phyloP scores from a whole-genome alignment of 2,888 invertebrate species.

The Piscicola geometra region DNA sequence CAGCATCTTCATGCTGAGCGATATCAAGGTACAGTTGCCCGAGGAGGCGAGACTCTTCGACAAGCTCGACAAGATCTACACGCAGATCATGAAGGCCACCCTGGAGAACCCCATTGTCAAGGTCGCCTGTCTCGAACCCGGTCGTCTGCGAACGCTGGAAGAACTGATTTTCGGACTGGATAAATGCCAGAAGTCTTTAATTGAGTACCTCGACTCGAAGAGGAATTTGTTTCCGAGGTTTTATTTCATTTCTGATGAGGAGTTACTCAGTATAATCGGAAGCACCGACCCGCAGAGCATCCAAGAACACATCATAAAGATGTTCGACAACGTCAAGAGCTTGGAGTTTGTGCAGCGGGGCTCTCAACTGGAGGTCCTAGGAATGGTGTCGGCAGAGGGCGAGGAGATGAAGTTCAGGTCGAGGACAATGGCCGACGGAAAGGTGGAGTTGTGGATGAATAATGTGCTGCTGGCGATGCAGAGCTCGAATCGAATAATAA shows the following conservation, averaged over 20 bases:
- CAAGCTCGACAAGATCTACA: slow-evolving; percentile 75
- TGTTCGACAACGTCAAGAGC: slow-evolving; percentile 83
- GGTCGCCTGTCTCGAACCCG: slow-evolving; percentile 70
- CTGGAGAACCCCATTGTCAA: slow-evolving; percentile 75
- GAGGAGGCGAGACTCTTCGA: slow-evolving; percentile 87
- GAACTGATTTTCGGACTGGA: slow-evolving; percentile 66
- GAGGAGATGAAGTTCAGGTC: slow-evolving; percentile 78
- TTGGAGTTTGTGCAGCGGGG: slow-evolving; percentile 65
- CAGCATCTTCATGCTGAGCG: slow-evolving; percentile 83
- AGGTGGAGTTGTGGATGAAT: slow-evolving; percentile 90
- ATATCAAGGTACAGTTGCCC: slow-evolving; percentile 77
- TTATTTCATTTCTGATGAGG: slow-evolving; percentile 89
- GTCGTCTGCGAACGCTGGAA: slow-evolving; percentile 70
- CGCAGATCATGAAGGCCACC: slow-evolving; percentile 79
- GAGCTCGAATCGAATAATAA: slow-evolving; percentile 72
- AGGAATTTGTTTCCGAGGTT: slow-evolving; percentile 78
- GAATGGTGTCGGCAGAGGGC: slow-evolving; percentile 80
- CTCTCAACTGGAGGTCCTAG: slow-evolving; percentile 67
- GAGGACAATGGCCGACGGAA: slow-evolving; percentile 69
- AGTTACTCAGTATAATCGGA: slow-evolving; percentile 81
- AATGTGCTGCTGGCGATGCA: slow-evolving; percentile 78
- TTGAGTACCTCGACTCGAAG: slow-evolving; percentile 82
- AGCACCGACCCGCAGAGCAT: slow-evolving; percentile 77
- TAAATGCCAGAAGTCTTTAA: slow-evolving; percentile 82
- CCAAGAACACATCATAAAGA: slow-evolving; percentile 90